These are phyloP conservation scores for Macroteleia sp. DNA, from an alignment of 2,888 invertebrate genomes.

Conservation along the genomic window DNA sequence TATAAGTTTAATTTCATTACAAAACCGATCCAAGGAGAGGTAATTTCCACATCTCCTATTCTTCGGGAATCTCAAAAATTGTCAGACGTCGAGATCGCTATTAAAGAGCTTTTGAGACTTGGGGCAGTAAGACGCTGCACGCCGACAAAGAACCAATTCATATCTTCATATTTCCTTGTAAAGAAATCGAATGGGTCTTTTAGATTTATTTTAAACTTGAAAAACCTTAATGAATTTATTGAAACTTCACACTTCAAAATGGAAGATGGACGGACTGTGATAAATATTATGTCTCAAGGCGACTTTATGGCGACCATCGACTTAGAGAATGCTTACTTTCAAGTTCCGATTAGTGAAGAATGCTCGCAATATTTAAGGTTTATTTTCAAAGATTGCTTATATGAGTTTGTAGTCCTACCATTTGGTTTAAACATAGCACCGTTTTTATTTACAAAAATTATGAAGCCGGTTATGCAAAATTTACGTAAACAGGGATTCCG, in stretches of 20 bases:
- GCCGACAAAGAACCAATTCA: conserved; percentile 25
- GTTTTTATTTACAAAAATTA: conserved; percentile 10
- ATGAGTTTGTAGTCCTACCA: conserved; percentile 16
- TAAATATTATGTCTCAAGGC: conserved; percentile 22
- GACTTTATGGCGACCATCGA: conserved; percentile 47
- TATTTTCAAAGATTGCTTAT: not conserved
- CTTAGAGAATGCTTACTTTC: conserved; percentile 24
- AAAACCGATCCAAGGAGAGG: conserved; percentile 2
- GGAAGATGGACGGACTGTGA: conserved; percentile 45
- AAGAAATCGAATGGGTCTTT: conserved; percentile 43
- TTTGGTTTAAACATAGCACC: conserved; percentile 6
- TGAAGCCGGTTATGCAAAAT: not conserved
- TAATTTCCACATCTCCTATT: too few relatives aligned
- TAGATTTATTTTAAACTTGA: conserved; percentile 55
- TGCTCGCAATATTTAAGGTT: conserved; percentile 13
- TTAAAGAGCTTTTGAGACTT: conserved; percentile 1
- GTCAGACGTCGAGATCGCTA: not conserved
- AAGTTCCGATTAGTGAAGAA: not conserved
- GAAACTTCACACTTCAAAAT: conserved; percentile 48
- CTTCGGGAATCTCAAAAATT: not conserved
- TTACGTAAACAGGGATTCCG: not conserved
- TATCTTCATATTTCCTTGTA: conserved; percentile 40
- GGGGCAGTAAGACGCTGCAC: conserved; percentile 26
- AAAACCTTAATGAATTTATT: conserved; percentile 51
- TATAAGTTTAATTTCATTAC: conserved; percentile 29